A percentile compares a stretch with the other conserved stretches of the same genome.
Evolutionary conservation across 2,888 invertebrate species (phyloP).

Genomic region (Cantharis rufa): DNA sequence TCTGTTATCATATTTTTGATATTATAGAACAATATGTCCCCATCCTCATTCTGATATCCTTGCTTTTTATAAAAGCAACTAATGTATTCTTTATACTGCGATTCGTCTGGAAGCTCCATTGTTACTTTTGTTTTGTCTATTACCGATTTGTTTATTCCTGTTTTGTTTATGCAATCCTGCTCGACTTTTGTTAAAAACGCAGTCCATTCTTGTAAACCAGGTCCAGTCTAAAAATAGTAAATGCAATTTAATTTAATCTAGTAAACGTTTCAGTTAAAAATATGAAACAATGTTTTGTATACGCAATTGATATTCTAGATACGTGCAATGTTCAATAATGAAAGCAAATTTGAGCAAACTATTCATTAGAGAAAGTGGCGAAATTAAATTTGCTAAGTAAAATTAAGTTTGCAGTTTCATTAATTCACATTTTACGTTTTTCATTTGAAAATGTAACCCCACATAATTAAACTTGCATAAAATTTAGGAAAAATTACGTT

Average conservation of each 20-base stretch:
- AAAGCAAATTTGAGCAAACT: background rate
- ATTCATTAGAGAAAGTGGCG: background rate
- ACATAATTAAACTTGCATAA: background rate
- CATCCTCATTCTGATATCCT: slow-evolving; percentile 54
- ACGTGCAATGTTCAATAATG: background rate
- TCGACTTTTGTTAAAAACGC: slow-evolving; percentile 14
- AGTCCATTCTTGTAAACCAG: slow-evolving; percentile 14
- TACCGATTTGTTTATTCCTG: slow-evolving; percentile 11
- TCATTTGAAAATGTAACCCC: background rate
- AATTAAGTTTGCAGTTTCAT: background rate
- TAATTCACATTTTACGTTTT: background rate
- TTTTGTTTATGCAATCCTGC: slow-evolving; percentile 16
- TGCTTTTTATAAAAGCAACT: slow-evolving; percentile 55
- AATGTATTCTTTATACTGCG: slow-evolving; percentile 15
- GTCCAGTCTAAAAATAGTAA: slow-evolving; percentile 6
- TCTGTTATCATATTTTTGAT: slow-evolving; percentile 24
- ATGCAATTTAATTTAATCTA: background rate
- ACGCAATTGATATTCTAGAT: background rate
- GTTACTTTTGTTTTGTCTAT: slow-evolving; percentile 20
- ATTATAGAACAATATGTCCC: slow-evolving; percentile 29
- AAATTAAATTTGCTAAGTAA: background rate
- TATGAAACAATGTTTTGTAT: background rate
- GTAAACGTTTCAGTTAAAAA: background rate
- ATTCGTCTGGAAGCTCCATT: slow-evolving; percentile 15
- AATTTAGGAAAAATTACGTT: background rate